Base-by-base conservation (phyloP, 2,797 vertebrate species). In the Leptatherina wallacei region DNA sequence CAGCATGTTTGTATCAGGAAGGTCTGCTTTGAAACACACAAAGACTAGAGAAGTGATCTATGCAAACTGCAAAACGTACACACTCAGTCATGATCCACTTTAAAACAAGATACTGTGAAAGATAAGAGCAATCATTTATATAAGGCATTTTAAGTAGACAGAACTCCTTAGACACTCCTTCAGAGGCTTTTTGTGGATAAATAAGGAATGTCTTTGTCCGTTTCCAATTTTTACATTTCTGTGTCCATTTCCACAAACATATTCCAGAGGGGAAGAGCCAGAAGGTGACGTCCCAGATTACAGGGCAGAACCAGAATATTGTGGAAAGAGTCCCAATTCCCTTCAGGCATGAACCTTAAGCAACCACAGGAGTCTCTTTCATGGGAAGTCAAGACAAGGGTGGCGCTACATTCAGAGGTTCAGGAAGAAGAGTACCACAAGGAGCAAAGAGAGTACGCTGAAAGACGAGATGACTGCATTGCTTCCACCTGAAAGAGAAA, bases 121-220 rank as follows among this genome's bases (percentile, higher is more conserved):
- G 95, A 96, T 95, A 96, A 96, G 95, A 92, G 92, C 91, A 95
- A 95, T 92, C 93, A 92, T 96, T 96, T 91, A 92, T 83, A 96
- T 99, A 99, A 99, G 98, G 98, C 97, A 98, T 97, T 97, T 96
- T 95, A 95, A 96, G 95, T 97, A 96, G 95, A 96, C 92, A 90
- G 73, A 97, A 96, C 96, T 94, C 89, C 94, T 90, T 95, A 93
- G 91, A 93, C 92, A 92, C 91, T 93, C 91, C 92, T 95, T 93
- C 94, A 95, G 94, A 95, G 94, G 93, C 85, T 85, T 93, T 87
- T 84, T 92, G 83, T 90, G 84, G 87, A 91, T 92, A 95, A 93
- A 94, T 92, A 93, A 93, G 92, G 93, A 94, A 95, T 95, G 94
- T 95, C 95, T 95, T 94, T 91, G 92, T 97, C 94, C 93, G 88